Evolutionary conservation across 2,797 vertebrate genomes (phyloP).

Genomic region (Danio jaintianensis): DNA sequence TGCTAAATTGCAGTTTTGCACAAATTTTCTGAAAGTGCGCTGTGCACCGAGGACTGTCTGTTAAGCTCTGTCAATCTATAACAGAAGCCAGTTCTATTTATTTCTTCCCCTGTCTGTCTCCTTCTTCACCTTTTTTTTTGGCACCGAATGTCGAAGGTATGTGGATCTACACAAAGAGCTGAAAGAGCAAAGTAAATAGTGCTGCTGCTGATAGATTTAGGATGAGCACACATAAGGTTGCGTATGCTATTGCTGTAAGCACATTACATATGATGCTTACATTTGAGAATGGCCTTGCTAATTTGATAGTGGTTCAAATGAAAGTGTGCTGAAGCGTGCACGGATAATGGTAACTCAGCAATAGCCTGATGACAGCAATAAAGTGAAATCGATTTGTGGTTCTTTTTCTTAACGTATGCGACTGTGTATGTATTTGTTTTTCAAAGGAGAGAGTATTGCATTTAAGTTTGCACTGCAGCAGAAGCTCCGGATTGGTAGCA

Average conservation of each 20-base stretch:
- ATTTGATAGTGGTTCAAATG: slow-evolving; percentile 15
- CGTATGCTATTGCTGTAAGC: slow-evolving; percentile 5
- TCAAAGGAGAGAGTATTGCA: neutral
- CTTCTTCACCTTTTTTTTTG: neutral
- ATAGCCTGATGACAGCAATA: slow-evolving; percentile 1
- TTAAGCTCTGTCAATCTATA: slow-evolving; percentile 19
- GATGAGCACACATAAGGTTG: neutral
- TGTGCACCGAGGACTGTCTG: neutral
- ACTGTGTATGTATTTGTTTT: slow-evolving; percentile 1
- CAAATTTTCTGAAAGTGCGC: neutral
- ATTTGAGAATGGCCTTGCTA: slow-evolving; percentile 24
- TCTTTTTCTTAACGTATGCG: neutral
- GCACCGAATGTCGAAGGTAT: slow-evolving; percentile 9
- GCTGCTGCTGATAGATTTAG: slow-evolving; percentile 6
- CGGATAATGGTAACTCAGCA: slow-evolving; percentile 4
- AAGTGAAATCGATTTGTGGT: neutral
- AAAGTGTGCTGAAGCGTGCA: slow-evolving; percentile 1
- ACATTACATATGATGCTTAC: slow-evolving; percentile 14
- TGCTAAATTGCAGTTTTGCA: slow-evolving; percentile 20
- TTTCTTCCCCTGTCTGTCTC: slow-evolving; percentile 11
- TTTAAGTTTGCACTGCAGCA: neutral
- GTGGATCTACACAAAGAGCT: slow-evolving; percentile 22
- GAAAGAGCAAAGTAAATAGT: slow-evolving; percentile 11
- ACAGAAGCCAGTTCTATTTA: slow-evolving; percentile 26
- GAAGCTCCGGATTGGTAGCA: neutral